Conservation (phyloP, 1,140 invertebrate species). For the Triops longicaudatus region DNA sequence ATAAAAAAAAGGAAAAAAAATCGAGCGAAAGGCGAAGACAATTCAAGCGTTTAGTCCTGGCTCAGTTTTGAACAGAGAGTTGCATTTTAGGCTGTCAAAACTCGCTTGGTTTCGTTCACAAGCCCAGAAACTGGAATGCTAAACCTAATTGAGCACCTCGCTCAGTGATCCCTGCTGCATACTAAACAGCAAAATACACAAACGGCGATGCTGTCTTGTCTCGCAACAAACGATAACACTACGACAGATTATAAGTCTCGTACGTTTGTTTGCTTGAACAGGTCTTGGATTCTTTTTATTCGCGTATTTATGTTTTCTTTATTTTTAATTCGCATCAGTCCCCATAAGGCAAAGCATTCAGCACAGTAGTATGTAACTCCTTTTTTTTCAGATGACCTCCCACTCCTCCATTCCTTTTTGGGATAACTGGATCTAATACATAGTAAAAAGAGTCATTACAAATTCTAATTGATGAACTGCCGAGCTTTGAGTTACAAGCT, state of each 20-base stretch:
- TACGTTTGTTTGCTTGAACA: slow-evolving; percentile 1
- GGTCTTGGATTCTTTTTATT: background rate
- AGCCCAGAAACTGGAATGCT: background rate
- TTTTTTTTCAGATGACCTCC: no score
- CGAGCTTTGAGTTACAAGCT: no score
- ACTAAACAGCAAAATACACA: slow-evolving; percentile 1
- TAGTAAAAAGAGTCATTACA: no score
- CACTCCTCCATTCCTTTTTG: no score
- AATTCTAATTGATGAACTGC: no score
- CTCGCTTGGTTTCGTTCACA: background rate
- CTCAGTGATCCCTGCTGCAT: background rate
- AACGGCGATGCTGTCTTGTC: background rate
- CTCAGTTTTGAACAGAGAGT: background rate
- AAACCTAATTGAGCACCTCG: slow-evolving; percentile 10
- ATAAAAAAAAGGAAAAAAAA: background rate
- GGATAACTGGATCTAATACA: no score
- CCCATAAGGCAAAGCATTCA: background rate
- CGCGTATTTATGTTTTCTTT: background rate
- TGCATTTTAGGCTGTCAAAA: background rate
- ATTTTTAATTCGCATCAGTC: background rate
- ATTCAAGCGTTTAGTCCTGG: background rate
- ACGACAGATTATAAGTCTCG: background rate
- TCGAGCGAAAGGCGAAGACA: background rate
- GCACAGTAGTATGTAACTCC: background rate
- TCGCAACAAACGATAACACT: background rate